Evolutionary conservation across 2,888 invertebrate genomes (phyloP).

Genomic region (Hecatera dysodea): DNA sequence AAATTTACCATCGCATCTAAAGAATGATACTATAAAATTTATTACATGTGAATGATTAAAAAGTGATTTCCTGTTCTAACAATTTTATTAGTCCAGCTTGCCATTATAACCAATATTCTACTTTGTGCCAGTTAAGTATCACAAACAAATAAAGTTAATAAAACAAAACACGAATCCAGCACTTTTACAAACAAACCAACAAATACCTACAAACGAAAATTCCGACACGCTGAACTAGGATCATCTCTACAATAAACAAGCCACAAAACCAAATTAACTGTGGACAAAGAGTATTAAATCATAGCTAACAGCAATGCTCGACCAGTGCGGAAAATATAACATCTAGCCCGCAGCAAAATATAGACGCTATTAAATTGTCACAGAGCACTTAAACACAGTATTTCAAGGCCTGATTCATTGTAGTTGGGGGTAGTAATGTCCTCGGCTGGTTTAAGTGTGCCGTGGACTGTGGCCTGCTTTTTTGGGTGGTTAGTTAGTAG

Average conservation of each 20-base stretch:
- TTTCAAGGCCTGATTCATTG: constrained; percentile 71
- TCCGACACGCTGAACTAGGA: constrained; percentile 37
- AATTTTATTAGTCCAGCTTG: background rate
- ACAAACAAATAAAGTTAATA: background rate
- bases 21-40: background rate
- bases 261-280: constrained; percentile 73
- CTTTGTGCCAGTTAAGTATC: background rate
- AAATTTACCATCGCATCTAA: background rate
- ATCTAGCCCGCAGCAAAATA: constrained; percentile 78
- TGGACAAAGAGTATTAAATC: constrained; percentile 76
- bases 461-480: constrained; percentile 34
- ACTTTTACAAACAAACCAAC: constrained; percentile 26
- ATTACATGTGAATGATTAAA: background rate
- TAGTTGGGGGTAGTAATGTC: constrained; percentile 59
- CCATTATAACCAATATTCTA: background rate
- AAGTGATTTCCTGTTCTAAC: background rate
- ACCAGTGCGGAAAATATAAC: constrained; percentile 79
- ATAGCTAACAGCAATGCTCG: constrained; percentile 74
- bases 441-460: constrained; percentile 47
- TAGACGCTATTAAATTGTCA: constrained; percentile 78
- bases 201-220: constrained; percentile 16
- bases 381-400: constrained; percentile 65
- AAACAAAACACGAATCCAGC: constrained; percentile 3
- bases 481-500: constrained; percentile 43
- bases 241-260: constrained; percentile 65